Evolutionary conservation across 2,888 invertebrate genomes (phyloP).

Genomic region (Alsophila aescularia): DNA sequence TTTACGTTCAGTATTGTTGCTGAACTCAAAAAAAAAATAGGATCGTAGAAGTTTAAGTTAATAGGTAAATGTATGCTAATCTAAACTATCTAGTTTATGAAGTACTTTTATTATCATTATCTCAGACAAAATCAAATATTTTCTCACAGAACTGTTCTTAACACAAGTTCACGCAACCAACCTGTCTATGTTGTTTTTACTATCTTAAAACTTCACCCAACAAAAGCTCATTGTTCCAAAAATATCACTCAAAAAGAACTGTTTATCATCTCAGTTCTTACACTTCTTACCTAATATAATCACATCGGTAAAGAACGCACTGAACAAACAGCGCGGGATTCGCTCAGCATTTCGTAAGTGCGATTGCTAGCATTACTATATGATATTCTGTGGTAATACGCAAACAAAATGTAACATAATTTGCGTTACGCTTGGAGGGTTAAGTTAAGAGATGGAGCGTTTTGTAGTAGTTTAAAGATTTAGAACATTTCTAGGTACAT

Average conservation of each 20-base stretch:
- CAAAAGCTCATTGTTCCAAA: slow-evolving; percentile 15
- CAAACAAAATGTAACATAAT: slow-evolving; percentile 58
- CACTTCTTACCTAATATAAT: slow-evolving; percentile 26
- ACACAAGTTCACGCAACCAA: no score
- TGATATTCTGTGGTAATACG: slow-evolving; percentile 34
- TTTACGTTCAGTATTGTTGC: no score
- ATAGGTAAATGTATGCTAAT: no score
- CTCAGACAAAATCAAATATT: no score
- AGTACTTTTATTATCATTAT: no score
- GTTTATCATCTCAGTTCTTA: slow-evolving; percentile 7
- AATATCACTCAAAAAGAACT: slow-evolving; percentile 14
- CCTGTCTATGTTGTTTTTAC: not conserved
- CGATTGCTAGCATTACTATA: slow-evolving; percentile 43
- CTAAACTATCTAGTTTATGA: no score
- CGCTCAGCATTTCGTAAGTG: slow-evolving; percentile 64
- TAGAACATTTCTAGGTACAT: not conserved
- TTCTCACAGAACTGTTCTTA: no score
- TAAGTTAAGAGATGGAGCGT: slow-evolving; percentile 28
- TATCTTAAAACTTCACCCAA: not conserved
- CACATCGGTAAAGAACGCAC: slow-evolving; percentile 47
- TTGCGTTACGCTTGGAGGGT: slow-evolving; percentile 37
- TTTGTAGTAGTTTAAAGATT: not conserved
- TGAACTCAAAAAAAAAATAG: no score
- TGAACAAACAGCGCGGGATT: slow-evolving; percentile 57
- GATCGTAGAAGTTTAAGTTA: no score